These are phyloP conservation scores for Choloepus didactylus DNA, from an alignment of 2,797 vertebrate genomes.

Conservation along the genomic window DNA sequence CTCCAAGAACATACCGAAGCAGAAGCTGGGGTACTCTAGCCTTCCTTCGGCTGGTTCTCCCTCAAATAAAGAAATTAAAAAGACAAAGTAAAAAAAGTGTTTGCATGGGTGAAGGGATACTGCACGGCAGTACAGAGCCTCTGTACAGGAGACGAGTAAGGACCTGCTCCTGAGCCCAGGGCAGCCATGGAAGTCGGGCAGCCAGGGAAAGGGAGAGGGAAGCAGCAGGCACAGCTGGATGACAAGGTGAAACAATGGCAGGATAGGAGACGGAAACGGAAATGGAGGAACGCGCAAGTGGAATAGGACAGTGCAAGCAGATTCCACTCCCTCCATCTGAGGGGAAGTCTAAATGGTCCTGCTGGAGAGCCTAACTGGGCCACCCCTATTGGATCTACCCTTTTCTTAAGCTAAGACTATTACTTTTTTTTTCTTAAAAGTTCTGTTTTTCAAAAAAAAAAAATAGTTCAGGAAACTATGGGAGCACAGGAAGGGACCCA, in stretches of 20 bases:
- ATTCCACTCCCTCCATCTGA: neutral
- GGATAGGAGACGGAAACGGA: too few relatives aligned
- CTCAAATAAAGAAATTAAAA: neutral
- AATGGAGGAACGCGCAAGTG: neutral
- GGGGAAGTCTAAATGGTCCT: neutral
- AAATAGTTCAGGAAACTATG: neutral
- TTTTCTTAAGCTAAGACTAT: neutral
- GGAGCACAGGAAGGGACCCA: neutral
- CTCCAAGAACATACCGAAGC: neutral
- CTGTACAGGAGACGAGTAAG: neutral
- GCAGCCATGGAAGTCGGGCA: neutral
- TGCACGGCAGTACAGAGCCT: neutral
- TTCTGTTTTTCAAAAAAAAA: conserved; percentile 50
- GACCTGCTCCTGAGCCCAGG: neutral
- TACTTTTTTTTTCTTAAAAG: conserved; percentile 41
- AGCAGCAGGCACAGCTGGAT: neutral
- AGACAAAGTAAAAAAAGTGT: neutral
- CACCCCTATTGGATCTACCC: neutral
- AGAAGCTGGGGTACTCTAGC: neutral
- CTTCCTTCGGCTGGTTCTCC: neutral
- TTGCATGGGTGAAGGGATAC: neutral
- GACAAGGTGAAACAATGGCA: neutral
- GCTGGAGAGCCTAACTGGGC: neutral
- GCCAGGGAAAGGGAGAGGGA: neutral
- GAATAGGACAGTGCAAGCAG: neutral